Evolutionary conservation across 2,797 vertebrate genomes (phyloP).

Genomic region (Phyllotis vaccarum): DNA sequence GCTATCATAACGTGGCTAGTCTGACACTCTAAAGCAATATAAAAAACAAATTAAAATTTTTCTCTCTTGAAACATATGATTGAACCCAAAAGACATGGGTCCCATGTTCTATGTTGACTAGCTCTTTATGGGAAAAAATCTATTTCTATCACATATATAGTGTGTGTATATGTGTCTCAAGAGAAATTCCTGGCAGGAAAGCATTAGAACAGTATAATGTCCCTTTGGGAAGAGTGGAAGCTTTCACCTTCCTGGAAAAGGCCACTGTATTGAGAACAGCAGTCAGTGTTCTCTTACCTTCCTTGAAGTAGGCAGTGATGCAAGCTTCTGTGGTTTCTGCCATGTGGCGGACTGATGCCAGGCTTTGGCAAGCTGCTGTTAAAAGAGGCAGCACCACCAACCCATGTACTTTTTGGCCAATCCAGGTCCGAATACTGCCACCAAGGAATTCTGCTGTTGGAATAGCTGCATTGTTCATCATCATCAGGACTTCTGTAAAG

Average conservation of each 20-base stretch:
- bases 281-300: conserved; percentile 86
- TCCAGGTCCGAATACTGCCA: conserved; percentile 92
- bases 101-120: neutral
- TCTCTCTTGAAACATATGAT: neutral
- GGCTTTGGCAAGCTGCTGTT: conserved; percentile 94
- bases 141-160: neutral
- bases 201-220: neutral
- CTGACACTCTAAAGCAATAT: neutral
- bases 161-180: neutral
- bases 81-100: neutral
- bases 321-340: conserved; percentile 96
- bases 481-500: conserved; percentile 93
- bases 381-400: conserved; percentile 95
- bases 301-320: conserved; percentile 94
- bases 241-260: neutral
- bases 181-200: neutral
- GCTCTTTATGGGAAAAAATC: neutral
- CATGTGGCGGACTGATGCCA: conserved; percentile 98
- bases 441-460: conserved; percentile 93
- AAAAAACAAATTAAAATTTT: neutral
- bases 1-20: neutral
- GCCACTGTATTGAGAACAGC: neutral
- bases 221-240: neutral
- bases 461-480: conserved; percentile 94
- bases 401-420: conserved; percentile 90